Conservation (phyloP, 2,888 invertebrate species). For the Chironomus tentans region DNA sequence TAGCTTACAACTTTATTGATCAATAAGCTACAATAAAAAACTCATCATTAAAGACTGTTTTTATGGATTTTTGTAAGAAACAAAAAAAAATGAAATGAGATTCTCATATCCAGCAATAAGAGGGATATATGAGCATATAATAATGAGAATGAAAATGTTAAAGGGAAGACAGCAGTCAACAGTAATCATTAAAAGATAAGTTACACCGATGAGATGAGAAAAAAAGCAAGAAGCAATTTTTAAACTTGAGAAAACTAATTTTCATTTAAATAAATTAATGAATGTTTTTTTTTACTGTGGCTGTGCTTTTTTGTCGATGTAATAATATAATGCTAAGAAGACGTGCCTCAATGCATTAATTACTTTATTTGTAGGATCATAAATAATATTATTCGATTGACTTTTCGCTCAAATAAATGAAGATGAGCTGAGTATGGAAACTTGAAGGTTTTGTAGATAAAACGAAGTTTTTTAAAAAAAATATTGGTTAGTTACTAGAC, state of each 20-base stretch:
- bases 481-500: too few relatives aligned
- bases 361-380: neutral
- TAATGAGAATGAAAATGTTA: too few relatives aligned
- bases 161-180: neutral
- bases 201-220: neutral
- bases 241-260: constrained; percentile 2
- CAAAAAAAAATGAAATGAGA: neutral
- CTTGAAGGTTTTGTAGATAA: too few relatives aligned
- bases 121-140: too few relatives aligned
- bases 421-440: too few relatives aligned
- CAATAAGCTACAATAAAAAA: constrained; percentile 19
- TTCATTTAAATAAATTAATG: constrained; percentile 11
- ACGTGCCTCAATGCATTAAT: constrained; percentile 11
- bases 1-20: constrained; percentile 25
- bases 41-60: constrained; percentile 10
- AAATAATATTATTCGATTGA: constrained; percentile 10
- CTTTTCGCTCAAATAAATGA: neutral
- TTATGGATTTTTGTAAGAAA: neutral
- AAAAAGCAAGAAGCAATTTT: neutral
- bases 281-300: neutral
- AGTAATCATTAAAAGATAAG: neutral
- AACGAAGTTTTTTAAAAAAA: too few relatives aligned
- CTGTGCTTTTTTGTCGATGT: too few relatives aligned
- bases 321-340: neutral
- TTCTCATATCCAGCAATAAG: neutral